Percentiles rank a stretch among this genome's conserved stretches.
These are phyloP conservation scores for Cygnus atratus DNA, from an alignment of 2,113 vertebrate genomes.

Conservation along the genomic window DNA sequence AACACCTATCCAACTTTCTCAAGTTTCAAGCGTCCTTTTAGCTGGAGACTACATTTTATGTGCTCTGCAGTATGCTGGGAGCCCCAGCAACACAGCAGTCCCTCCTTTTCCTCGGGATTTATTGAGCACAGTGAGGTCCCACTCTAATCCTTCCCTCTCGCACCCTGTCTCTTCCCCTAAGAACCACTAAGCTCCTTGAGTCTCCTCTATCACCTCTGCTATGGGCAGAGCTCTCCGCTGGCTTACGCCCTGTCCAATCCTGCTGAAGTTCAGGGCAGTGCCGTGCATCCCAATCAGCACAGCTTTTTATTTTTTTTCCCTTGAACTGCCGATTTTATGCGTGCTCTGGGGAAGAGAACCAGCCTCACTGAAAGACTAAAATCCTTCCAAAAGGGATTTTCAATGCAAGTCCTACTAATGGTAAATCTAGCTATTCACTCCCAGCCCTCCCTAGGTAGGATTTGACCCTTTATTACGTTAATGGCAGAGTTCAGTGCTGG, in stretches of 20 bases:
- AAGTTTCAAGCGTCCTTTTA: not conserved
- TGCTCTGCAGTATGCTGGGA: not conserved
- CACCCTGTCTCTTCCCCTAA: conserved; percentile 25
- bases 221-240: conserved; percentile 20
- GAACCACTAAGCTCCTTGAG: conserved; percentile 38
- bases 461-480: conserved; percentile 2
- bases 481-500: not conserved
- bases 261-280: not conserved
- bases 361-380: not conserved
- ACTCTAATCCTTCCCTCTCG: conserved; percentile 44
- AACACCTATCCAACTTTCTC: not conserved
- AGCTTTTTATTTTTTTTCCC: not conserved
- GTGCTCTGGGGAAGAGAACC: not conserved
- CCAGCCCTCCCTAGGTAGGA: not conserved
- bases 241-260: not conserved
- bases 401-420: conserved; percentile 21
- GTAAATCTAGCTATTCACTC: conserved; percentile 13
- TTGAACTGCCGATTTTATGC: not conserved
- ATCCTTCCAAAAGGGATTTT: conserved; percentile 42
- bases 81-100: not conserved
- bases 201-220: not conserved
- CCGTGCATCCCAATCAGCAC: not conserved
- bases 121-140: conserved; percentile 3
- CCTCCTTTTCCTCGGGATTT: conserved; percentile 34
- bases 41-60: not conserved